Base-by-base conservation (phyloP, 2,113 vertebrate genomes). In the Sinosuthora webbiana region DNA sequence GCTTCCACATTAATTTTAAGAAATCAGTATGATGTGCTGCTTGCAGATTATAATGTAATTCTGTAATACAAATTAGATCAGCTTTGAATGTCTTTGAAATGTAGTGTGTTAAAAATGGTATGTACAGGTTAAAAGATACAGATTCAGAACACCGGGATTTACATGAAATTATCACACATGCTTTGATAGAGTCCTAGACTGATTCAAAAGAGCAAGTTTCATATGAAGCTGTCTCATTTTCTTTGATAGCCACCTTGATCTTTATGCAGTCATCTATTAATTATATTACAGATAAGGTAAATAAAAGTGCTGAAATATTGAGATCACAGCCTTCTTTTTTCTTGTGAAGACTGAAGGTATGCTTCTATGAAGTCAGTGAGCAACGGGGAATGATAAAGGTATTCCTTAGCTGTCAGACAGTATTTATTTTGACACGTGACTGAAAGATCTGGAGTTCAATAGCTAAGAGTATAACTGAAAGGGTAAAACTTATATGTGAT, bases 271-370 rank as follows among this genome's bases (percentile, higher is more conserved):
- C 97, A 97, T 98, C 98, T 98, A 98, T 98, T 98, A 98, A 98
- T 98, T 97, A 98, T 97, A 97, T 97, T 97, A 97, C 97, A 98
- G 97, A 98, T 98, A 97, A 98, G 96, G 98, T 98, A 98, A 98
- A 98, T 98, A 98, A 97, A 98, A 98, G 97, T 79, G 91, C 70
- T 94, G 96, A 96, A 93, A 96, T 93, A 96, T 96, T 94, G 97
- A 97, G 98, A 98, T 98, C 98, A 98, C 95, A 98, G 97, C 94
- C 67, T 95, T 39, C 97, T 97, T 97, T 98, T 92, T 98, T 98
- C 98, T 97, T 86, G 69, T 93, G 96, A 97, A 97, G 97, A 98
- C 96, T 75, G 93, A 97, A 97, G 97, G 96, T 96, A 90, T 20
- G 91, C 45, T 90, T 95, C 96, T 97, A 62, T 97, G 98, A 98